Conservation (phyloP, 1,140 invertebrate species). For the Aporrectodea caliginosa region DNA sequence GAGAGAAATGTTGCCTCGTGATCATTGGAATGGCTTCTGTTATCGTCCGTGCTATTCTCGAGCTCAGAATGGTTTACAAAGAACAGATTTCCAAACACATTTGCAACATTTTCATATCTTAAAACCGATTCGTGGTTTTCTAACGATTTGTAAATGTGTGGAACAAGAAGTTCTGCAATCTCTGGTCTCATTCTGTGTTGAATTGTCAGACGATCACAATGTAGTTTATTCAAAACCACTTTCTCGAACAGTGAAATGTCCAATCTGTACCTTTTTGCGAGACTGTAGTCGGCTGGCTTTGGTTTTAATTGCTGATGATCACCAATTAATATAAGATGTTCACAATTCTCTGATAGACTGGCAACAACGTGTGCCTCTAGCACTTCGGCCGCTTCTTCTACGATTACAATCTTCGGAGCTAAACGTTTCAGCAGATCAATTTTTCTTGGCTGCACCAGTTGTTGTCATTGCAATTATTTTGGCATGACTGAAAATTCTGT, state of each 20-base stretch:
- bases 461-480: slow-evolving; percentile 69
- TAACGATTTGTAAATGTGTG: slow-evolving; percentile 42
- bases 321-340: slow-evolving; percentile 37
- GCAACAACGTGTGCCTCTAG: slow-evolving; percentile 35
- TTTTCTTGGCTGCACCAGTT: slow-evolving; percentile 67
- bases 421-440: slow-evolving; percentile 58
- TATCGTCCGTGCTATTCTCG: slow-evolving; percentile 19
- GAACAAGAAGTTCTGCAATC: slow-evolving; percentile 43
- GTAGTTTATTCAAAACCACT: slow-evolving; percentile 62
- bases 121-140: slow-evolving; percentile 36
- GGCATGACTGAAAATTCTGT: neutral
- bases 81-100: slow-evolving; percentile 19
- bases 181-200: slow-evolving; percentile 52
- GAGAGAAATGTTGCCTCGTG: slow-evolving; percentile 13
- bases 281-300: slow-evolving; percentile 60
- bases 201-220: slow-evolving; percentile 46
- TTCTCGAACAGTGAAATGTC: slow-evolving; percentile 73
- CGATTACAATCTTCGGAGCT: slow-evolving; percentile 34
- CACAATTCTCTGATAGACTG: slow-evolving; percentile 32
- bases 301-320: slow-evolving; percentile 70
- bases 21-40: slow-evolving; percentile 18
- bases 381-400: slow-evolving; percentile 38
- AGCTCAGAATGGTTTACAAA: slow-evolving; percentile 31
- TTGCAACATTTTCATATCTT: slow-evolving; percentile 22
- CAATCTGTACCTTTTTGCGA: slow-evolving; percentile 62